Evolutionary conservation across 1,140 invertebrate genomes (phyloP).

Genomic region (Caerostris darwini): DNA sequence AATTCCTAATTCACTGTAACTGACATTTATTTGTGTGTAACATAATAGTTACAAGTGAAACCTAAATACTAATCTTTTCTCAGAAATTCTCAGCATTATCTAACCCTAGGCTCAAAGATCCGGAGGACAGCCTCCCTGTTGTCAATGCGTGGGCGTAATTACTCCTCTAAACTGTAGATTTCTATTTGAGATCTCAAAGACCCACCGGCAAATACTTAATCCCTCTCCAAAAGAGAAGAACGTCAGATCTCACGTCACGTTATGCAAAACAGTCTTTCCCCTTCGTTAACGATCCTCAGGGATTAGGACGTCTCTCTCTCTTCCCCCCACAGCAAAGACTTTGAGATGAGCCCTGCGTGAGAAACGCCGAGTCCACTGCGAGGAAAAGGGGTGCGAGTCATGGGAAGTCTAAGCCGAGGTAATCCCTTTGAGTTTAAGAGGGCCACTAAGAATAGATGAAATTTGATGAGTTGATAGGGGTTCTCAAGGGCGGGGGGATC

Average conservation of each 20-base stretch:
- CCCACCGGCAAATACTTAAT: slow-evolving; percentile 45
- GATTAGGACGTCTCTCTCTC: slow-evolving; percentile 13
- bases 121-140: background rate
- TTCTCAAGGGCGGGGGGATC: background rate
- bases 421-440: slow-evolving; percentile 37
- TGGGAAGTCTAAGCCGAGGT: background rate
- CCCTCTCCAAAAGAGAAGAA: slow-evolving; percentile 3
- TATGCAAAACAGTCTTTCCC: slow-evolving; percentile 66
- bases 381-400: background rate
- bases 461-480: slow-evolving; percentile 46
- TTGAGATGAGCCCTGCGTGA: background rate
- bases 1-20: no score
- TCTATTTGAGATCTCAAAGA: background rate
- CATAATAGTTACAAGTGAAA: no score
- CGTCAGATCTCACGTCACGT: slow-evolving; percentile 57
- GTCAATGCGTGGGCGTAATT: background rate
- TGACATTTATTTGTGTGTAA: no score
- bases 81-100: no score
- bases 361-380: background rate
- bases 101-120: no score
- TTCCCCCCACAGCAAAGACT: background rate
- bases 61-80: no score
- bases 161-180: slow-evolving; percentile 9
- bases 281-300: slow-evolving; percentile 20
- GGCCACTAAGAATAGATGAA: slow-evolving; percentile 51